These are phyloP conservation scores for Hoplostethus mediterraneus DNA, from an alignment of 2,797 vertebrate species.

Conservation along the genomic window DNA sequence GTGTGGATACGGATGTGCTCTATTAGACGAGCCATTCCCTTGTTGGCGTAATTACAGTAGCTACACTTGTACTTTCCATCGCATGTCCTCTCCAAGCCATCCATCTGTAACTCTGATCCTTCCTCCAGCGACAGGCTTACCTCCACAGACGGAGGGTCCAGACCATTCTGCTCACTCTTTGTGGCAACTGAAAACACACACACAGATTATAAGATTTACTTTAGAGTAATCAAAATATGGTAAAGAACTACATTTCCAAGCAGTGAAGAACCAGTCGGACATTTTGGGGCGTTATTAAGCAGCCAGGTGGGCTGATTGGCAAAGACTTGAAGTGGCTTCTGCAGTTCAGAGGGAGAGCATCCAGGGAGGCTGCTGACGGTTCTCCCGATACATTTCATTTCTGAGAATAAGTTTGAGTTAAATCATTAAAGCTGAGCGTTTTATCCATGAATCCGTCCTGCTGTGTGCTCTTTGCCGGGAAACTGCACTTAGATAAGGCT, in stretches of 20 bases:
- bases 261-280: too few species aligned
- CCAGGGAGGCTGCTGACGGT: too few species aligned
- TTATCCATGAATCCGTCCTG: too few species aligned
- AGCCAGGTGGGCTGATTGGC: too few species aligned
- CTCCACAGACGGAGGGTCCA: slow-evolving; percentile 95
- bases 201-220: not conserved
- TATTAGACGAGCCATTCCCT: slow-evolving; percentile 95
- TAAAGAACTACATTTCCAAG: too few species aligned
- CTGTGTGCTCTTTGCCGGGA: too few species aligned
- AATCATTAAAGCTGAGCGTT: not conserved
- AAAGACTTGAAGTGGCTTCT: too few species aligned
- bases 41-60: slow-evolving; percentile 99
- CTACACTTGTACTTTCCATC: slow-evolving; percentile 98
- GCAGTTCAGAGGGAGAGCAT: too few species aligned
- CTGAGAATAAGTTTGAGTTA: too few species aligned
- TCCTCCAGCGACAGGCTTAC: slow-evolving; percentile 92
- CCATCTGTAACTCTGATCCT: slow-evolving; percentile 93
- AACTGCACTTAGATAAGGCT: too few species aligned
- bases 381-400: too few species aligned
- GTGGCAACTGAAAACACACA: slow-evolving; percentile 78
- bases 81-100: slow-evolving; percentile 96
- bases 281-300: too few species aligned
- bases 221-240: not conserved
- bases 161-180: slow-evolving; percentile 89
- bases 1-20: slow-evolving; percentile 98